phyloP scores from a whole-genome alignment of 1,140 invertebrate species.

The Propsilocerus akamusi region DNA sequence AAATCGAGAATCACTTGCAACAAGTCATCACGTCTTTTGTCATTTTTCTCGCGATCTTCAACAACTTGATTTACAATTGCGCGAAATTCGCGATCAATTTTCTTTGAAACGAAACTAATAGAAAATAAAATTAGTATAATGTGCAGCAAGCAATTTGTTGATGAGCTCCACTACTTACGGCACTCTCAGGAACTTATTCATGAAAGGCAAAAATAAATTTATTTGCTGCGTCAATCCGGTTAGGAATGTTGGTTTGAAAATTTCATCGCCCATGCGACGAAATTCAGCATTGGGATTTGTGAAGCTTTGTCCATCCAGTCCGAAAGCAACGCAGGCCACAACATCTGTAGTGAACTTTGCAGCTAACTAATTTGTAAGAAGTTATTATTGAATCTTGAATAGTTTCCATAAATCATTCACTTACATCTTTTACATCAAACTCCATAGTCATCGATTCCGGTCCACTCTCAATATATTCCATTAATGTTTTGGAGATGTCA shows the following conservation, averaged over 20 bases:
- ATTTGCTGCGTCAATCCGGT: background rate
- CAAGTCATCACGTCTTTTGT: background rate
- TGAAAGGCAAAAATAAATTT: background rate
- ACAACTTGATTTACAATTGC: background rate
- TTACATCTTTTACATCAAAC: background rate
- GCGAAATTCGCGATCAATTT: background rate
- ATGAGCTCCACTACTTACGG: background rate
- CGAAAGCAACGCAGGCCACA: constrained; percentile 11
- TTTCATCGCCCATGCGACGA: background rate
- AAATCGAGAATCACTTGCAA: background rate
- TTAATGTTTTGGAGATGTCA: background rate
- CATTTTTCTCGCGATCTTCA: background rate
- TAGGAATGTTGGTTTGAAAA: background rate
- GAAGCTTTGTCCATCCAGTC: constrained; percentile 11
- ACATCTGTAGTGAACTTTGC: constrained; percentile 11
- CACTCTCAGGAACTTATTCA: background rate
- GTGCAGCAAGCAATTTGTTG: background rate
- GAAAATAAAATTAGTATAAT: background rate
- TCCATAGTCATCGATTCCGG: background rate
- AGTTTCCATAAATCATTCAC: no score
- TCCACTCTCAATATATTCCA: background rate
- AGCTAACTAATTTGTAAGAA: constrained; percentile 8
- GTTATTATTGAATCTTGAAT: no score
- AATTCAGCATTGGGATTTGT: background rate
- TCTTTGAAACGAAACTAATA: background rate